Evolutionary conservation across 2,113 vertebrate species (phyloP).

Genomic region (Cervus canadensis): DNA sequence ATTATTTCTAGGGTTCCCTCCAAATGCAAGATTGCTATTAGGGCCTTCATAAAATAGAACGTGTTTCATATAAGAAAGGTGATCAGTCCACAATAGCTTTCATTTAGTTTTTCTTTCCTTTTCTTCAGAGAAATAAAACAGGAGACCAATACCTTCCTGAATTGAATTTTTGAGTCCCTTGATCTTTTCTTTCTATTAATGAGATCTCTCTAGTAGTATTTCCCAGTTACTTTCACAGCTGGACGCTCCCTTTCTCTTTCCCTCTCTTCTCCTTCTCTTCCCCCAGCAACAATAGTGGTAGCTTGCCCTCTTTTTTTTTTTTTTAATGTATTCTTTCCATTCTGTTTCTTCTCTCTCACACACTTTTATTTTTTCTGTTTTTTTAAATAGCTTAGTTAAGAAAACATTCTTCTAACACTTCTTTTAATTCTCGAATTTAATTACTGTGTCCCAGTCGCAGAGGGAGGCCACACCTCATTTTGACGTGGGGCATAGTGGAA

Average conservation of each 20-base stretch:
- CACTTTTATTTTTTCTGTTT: background rate
- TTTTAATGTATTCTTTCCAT: background rate
- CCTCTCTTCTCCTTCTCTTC: background rate
- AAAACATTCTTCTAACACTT: background rate
- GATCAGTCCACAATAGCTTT: background rate
- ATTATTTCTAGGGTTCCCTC: conserved; percentile 22
- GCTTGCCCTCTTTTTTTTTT: background rate
- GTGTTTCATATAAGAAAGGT: background rate
- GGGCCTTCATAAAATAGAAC: background rate
- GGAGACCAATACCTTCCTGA: background rate
- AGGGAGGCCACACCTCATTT: background rate
- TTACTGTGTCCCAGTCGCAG: background rate
- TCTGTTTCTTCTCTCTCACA: background rate
- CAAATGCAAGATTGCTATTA: background rate
- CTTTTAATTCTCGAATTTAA: background rate
- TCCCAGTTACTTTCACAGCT: background rate
- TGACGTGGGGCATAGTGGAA: background rate
- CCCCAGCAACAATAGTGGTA: background rate
- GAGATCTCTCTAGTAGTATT: background rate
- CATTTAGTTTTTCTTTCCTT: background rate
- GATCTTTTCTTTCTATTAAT: conserved; percentile 21
- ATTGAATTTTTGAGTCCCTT: background rate
- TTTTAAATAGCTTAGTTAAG: background rate
- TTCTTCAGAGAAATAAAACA: background rate
- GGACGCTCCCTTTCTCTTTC: background rate